Evolutionary conservation across 2,797 vertebrate species (phyloP), one percentile per base, ranked within the genome.

Genomic region (Aphelocoma californica): DNA sequence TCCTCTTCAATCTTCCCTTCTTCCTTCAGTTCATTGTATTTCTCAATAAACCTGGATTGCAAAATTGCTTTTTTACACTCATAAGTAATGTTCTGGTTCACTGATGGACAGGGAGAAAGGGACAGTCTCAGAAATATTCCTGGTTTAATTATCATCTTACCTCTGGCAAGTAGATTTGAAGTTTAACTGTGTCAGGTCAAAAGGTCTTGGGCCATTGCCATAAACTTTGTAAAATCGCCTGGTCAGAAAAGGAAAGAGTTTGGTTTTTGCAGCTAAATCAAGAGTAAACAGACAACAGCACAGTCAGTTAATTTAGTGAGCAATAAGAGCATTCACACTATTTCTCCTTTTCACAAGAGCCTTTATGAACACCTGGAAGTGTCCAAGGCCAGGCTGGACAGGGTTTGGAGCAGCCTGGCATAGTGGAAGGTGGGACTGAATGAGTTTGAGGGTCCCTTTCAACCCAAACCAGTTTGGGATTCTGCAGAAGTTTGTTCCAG

Each of bases 191-290:
- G 95, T 92, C 34, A 99, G 97, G n/a, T 99, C 97, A 5, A 99
- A 97, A 31, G 97, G 71, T 83, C 95, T 98, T 10, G 97, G 97
- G 62, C 98, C 98, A 9, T 48, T 97, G 80, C 98, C 98, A 74
- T 99, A 99, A 28, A 91, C 34, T 70, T 93, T 94, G 92, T 98
- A 99, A 96, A 99, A 99, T 87, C 97, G 99, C 97, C 99, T 99
- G 73, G 89, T 72, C 36, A 80, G 85, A 14, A 34, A 53, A 92
- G 20, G 54, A 47, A 6, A 18, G 4, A 17, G 38, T 29, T 74
- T 1, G 2, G 6, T 5, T 38, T 75, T 17, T 31, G 36, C 20
- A 82, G 44, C 13, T 31, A 0, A 42, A 19, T 1, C 34, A 12
- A 2, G 9, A 31, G n/a, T 1, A 7, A 45, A 13, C 2, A 26